Evolutionary conservation across 2,113 vertebrate genomes (phyloP), one percentile per base, ranked within the genome.

Genomic region (Chloropsis cyanopogon): DNA sequence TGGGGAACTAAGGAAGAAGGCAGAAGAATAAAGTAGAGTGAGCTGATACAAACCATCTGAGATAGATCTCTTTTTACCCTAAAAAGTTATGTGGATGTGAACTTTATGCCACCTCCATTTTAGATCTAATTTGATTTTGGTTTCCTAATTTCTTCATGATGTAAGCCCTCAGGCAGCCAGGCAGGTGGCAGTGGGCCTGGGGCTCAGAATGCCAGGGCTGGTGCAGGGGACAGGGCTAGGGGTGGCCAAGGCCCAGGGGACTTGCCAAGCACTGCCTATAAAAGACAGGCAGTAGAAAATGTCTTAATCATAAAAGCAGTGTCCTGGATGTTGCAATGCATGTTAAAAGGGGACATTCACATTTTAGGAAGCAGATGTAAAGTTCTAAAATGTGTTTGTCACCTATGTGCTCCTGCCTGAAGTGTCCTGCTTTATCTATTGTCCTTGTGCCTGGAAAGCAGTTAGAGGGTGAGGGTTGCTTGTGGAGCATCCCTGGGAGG

Each of bases 131-230:
- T 77, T 41, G 31, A 50, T 75, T 88, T 60, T 76, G 28, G 10
- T 60, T 46, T 91, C 31, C n/a, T 50, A 0, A 7, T 72, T 46
- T 42, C 37, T 61, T 60, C 4, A 53, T 0, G 0, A 1, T 13
- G 14, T 66, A 81, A 79, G 44, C 24, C 52, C 53, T 18, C 28
- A 60, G 59, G 49, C n/a, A 72, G 28, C 25, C 52, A 76, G 79
- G 44, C 28, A 49, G 47, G 52, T 44, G 24, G 16, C 28, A 21
- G 33, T 50, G 56, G 23, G 10, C 31, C 41, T 39, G 66, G 54
- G 44, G 41, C 11, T 54, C 28, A 8, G 35, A 31, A 9, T 44
- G n/a, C 9, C 8, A 13, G 28, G 35, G 14, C 5, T 69, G n/a
- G 21, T 18, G 7, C 31, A 15, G 50, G 59, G 70, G 18, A 16